Conservation (phyloP, 2,888 invertebrate species). For the Biston betularia region DNA sequence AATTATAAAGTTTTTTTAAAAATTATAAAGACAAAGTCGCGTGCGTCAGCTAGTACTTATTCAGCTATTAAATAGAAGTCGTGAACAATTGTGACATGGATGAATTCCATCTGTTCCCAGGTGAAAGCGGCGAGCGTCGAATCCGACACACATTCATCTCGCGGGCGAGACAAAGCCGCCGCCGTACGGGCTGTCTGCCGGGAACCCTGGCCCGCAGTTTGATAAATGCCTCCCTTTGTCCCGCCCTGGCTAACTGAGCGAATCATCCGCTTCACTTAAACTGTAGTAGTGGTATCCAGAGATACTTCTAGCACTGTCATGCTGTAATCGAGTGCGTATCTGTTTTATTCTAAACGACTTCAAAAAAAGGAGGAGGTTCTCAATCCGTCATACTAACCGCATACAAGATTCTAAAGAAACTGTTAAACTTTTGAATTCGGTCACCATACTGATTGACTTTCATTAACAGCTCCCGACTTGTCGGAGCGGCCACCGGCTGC, state of each 20-base stretch:
- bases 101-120: neutral
- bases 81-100: neutral
- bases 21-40: too few species aligned
- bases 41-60: too few species aligned
- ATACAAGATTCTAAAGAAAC: neutral
- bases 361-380: too few species aligned
- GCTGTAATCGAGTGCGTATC: too few species aligned
- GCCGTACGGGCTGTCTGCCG: neutral
- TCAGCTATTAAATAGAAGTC: too few species aligned
- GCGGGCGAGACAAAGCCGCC: constrained; percentile 4
- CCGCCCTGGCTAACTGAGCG: constrained; percentile 3
- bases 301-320: too few species aligned
- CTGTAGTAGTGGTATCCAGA: neutral
- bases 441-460: constrained; percentile 2
- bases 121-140: neutral
- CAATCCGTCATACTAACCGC: too few species aligned
- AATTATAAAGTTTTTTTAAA: too few species aligned
- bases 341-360: too few species aligned
- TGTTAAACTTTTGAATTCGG: neutral
- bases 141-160: constrained; percentile 5
- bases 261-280: neutral
- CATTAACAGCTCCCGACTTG: constrained; percentile 11
- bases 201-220: constrained; percentile 5
- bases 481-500: constrained; percentile 11
- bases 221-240: constrained; percentile 13